Evolutionary conservation across 1,140 invertebrate genomes (phyloP), one percentile per base, ranked within the genome.

Genomic region (Papilio polyxenes): DNA sequence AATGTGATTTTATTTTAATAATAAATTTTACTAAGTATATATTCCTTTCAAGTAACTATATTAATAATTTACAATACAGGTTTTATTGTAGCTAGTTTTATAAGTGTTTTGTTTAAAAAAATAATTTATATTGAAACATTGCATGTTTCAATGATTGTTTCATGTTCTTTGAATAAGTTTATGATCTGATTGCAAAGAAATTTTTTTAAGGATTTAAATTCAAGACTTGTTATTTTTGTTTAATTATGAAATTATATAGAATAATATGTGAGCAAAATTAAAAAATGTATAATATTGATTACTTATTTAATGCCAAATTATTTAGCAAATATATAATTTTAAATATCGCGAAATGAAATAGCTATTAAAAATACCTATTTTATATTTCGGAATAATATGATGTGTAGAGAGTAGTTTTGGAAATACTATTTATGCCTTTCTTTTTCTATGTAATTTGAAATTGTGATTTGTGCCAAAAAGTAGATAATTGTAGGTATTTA

Each of bases 381-480:
- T 20, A 59, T 20, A n/a, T 59, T 59, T 59, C 8, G 7, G 56
- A 53, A 17, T 53, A 15, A 4, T 59, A 59, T 20, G 9, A 20
- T 20, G n/a, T 20, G n/a, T 65, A 65, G 62, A 31, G 20, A 65
- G 62, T 65, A 65, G 53, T n/a, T 59, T 59, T 20, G 56, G n/a
- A 59, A 59, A 7, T 9, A 59, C 6, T 59, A 11, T 65, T 65
- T 31, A 31, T 65, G 62, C 10, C 23, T 59, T 15, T 56, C 11
- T 20, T 23, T 65, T 65, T 13, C 20, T 65, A 31, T 13, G 20
- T 65, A 59, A 59, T 65, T 65, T 65, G 23, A 65, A 31, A 65
- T 31, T 11, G 62, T 37, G 62, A 65, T 65, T 65, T 65, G 62
- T 65, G 62, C 62, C 62, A 65, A 65, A 65, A 65, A 65, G 11